Conservation (phyloP, 2,888 invertebrate genomes). For the Morpho deidamia region DNA sequence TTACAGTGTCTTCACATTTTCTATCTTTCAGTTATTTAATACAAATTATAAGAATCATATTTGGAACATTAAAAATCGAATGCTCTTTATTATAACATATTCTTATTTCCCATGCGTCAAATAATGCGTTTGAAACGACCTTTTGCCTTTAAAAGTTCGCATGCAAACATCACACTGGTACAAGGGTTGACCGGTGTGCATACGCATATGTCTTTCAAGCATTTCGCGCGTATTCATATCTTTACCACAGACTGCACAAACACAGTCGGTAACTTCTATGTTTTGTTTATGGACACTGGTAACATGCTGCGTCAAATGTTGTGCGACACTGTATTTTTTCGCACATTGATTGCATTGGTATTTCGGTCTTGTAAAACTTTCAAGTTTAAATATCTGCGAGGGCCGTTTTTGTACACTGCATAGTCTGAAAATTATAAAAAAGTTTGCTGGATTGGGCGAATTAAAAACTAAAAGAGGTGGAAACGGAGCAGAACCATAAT, state of each 20-base stretch:
- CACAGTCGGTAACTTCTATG: slow-evolving; percentile 19
- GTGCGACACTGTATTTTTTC: slow-evolving; percentile 29
- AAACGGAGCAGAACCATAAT: not conserved
- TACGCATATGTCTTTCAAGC: slow-evolving; percentile 32
- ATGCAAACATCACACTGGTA: slow-evolving; percentile 32
- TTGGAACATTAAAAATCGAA: no score
- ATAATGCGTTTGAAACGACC: slow-evolving; percentile 33
- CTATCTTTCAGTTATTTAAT: no score
- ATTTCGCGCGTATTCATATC: slow-evolving; percentile 29
- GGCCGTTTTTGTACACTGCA: slow-evolving; percentile 26
- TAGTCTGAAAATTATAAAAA: slow-evolving; percentile 24
- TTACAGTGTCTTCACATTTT: no score
- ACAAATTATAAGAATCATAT: no score
- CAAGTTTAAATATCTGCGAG: slow-evolving; percentile 21
- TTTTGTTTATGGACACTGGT: slow-evolving; percentile 25
- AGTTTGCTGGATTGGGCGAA: not conserved
- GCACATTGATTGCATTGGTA: slow-evolving; percentile 36
- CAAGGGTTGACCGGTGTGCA: slow-evolving; percentile 31
- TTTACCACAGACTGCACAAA: slow-evolving; percentile 33
- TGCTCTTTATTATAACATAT: not conserved
- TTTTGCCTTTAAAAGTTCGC: slow-evolving; percentile 32
- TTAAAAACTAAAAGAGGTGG: not conserved
- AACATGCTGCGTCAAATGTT: slow-evolving; percentile 32
- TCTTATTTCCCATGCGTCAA: slow-evolving; percentile 29
- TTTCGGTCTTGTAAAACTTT: slow-evolving; percentile 19